Base-by-base conservation (phyloP, 2,888 invertebrate species). In the Micoletzkya japonica region DNA sequence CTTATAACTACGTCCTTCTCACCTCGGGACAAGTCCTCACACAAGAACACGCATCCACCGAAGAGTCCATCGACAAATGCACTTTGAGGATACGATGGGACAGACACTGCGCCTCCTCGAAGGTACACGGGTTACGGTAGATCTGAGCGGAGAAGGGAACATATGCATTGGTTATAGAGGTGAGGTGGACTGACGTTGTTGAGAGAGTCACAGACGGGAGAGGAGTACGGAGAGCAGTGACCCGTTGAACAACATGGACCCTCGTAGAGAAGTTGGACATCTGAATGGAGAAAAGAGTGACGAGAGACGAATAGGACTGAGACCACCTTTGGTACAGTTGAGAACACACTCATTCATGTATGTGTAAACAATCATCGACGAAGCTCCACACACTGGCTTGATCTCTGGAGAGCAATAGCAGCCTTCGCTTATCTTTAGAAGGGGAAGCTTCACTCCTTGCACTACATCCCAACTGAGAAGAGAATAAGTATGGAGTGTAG, bases 81-180 rank as follows among this genome's bases (percentile, higher is more conserved):
- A 37, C 37, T 2, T 30, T 24, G 30, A 57, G 57, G 32, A 67
- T 57, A 1, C 57, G 67, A 67, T 44, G 56, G 4, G 67, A 56
- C 30, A 67, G 37, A 32, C 67, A 67, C 44, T 67, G 67, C 4
- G 67, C 67, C 67, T 67, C 67, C 34, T 67, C 67, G 57, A 67
- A 67, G 39, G 67, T 28, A 44, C 67, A 67, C 20, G 67, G 67
- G 7, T 30, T 67, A n/a, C 37, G 56, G 57, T 67, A 67, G 32
- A 67, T 67, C 67, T 67, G 61, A n/a, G 26, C 17, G 52, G 24
- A 26, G 26, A n/a, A 28, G 34, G 0, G 36, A 20, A 36, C 24
- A 2, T n/a, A 36, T 1, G 10, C 26, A 30, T 52, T 14, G 6
- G 6, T 7, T 24, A 6, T 52, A 6, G n/a, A 17, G 52, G 17